Conservation (phyloP, 1,140 invertebrate species). For the Laupala kohalensis region DNA sequence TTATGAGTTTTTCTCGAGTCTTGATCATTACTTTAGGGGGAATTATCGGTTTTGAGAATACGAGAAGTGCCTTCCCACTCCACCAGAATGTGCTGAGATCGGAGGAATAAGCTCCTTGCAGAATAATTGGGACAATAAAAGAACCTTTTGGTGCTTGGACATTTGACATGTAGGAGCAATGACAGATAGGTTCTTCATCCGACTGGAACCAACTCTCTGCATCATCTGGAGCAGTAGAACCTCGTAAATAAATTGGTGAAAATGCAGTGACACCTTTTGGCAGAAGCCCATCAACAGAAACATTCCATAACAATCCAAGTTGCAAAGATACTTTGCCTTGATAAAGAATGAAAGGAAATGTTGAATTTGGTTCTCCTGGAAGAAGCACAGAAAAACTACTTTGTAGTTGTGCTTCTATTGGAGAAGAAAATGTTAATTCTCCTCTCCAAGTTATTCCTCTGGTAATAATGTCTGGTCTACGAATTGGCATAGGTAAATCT, state of each 20-base stretch:
- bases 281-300: not conserved
- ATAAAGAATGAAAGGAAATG: not conserved
- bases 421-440: not conserved
- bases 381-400: not conserved
- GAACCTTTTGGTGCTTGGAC: not conserved
- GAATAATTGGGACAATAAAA: not conserved
- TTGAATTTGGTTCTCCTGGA: not conserved
- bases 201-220: not conserved
- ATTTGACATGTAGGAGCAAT: not conserved
- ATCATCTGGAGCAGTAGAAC: not conserved
- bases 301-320: not conserved
- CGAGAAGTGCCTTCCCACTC: not conserved
- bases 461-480: not conserved
- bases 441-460: not conserved
- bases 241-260: slow-evolving; percentile 6
- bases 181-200: too few relatives aligned
- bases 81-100: slow-evolving; percentile 6
- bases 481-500: not conserved
- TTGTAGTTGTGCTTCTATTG: not conserved
- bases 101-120: slow-evolving; percentile 6
- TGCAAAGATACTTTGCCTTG: not conserved
- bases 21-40: not conserved
- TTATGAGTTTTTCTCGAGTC: not conserved
- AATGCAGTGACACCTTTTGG: not conserved
- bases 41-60: not conserved